These are phyloP conservation scores for Meloidogyne floridensis DNA, from an alignment of 1,140 invertebrate genomes.

Conservation along the genomic window DNA sequence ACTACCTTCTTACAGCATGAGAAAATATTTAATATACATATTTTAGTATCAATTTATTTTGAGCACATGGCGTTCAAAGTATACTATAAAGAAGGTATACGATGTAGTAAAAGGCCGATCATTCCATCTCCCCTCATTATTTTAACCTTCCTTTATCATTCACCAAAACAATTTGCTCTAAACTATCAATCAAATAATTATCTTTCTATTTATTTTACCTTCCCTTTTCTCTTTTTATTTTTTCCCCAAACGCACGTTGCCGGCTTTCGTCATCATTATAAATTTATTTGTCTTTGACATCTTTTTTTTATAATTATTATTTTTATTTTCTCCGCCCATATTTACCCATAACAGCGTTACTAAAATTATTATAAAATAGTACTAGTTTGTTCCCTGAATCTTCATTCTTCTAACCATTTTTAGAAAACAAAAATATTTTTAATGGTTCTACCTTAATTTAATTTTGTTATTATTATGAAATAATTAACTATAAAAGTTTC, in stretches of 20 bases:
- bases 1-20: too few relatives aligned
- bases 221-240: neutral
- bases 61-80: too few relatives aligned
- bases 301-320: neutral
- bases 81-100: too few relatives aligned
- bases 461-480: neutral
- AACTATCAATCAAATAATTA: neutral
- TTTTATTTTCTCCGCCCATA: neutral
- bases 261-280: conserved; percentile 9
- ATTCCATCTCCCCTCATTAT: neutral
- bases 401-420: conserved; percentile 4
- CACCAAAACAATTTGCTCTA: neutral
- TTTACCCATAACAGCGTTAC: neutral
- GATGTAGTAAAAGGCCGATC: too few relatives aligned
- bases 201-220: neutral
- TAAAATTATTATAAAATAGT: neutral
- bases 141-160: neutral
- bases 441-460: neutral
- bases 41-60: too few relatives aligned
- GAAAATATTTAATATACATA: too few relatives aligned
- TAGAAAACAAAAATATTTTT: neutral
- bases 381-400: neutral
- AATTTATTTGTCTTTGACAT: conserved; percentile 9
- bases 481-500: too few relatives aligned
- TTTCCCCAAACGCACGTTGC: conserved; percentile 3